phyloP scores from a whole-genome alignment of 2,113 vertebrate genomes.

The Zosterops japonicus region DNA sequence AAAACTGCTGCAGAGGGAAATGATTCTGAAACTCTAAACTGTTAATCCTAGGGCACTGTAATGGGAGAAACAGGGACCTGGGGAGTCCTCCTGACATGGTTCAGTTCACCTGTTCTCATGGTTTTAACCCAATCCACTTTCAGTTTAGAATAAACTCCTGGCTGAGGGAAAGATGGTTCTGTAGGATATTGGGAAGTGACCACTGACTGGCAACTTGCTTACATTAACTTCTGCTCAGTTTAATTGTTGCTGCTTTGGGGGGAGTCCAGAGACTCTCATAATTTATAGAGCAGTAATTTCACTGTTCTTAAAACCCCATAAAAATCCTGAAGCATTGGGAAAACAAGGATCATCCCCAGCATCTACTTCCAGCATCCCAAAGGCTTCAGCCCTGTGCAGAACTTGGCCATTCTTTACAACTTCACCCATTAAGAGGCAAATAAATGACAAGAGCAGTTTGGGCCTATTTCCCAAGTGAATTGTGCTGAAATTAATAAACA shows the following conservation, averaged over 20 bases:
- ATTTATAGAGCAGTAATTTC: not conserved
- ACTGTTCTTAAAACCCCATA: not conserved
- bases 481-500: not conserved
- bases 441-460: not conserved
- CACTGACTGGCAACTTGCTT: not conserved
- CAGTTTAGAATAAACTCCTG: fast-evolving
- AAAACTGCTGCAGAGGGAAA: not conserved
- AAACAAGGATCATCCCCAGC: not conserved
- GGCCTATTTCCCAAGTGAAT: not conserved
- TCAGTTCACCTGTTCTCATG: not conserved
- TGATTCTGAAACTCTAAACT: not conserved
- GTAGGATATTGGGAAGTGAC: fast-evolving
- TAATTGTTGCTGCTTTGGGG: fast-evolving
- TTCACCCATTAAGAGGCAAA: not conserved
- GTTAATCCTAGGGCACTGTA: not conserved
- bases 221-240: not conserved
- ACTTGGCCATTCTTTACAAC: not conserved
- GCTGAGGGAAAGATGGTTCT: not conserved
- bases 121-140: not conserved
- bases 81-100: not conserved
- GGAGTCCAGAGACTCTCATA: not conserved
- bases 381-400: not conserved
- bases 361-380: not conserved
- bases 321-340: not conserved
- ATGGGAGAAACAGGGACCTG: not conserved